Conservation (phyloP, 1,140 invertebrate species). For the Danaus melanippus region DNA sequence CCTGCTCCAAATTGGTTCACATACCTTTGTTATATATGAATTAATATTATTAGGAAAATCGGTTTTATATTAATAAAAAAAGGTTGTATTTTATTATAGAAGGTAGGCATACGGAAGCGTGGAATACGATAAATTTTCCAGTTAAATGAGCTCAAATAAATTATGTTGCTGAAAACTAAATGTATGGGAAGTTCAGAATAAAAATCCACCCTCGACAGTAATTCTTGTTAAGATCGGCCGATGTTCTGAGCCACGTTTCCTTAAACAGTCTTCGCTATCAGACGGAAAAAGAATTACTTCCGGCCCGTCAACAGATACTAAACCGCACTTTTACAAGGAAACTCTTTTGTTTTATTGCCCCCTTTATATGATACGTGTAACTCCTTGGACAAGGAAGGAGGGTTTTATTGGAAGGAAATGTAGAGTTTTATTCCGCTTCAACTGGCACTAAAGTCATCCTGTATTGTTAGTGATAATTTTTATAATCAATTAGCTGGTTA, state of each 20-base stretch:
- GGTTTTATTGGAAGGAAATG: too few species aligned
- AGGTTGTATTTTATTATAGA: too few species aligned
- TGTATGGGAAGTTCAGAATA: slow-evolving; percentile 2
- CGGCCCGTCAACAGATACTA: slow-evolving; percentile 41
- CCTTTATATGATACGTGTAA: slow-evolving; percentile 13
- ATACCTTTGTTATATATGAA: slow-evolving; percentile 16
- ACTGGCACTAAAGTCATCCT: too few species aligned
- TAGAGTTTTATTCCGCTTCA: too few species aligned
- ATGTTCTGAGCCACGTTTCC: slow-evolving; percentile 38
- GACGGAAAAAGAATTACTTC: slow-evolving; percentile 56
- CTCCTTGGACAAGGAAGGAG: slow-evolving; percentile 7
- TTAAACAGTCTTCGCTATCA: slow-evolving; percentile 50
- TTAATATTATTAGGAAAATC: too few species aligned
- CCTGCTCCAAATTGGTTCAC: slow-evolving; percentile 56
- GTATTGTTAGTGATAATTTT: too few species aligned
- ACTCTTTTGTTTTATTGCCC: slow-evolving; percentile 29
- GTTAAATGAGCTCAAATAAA: too few species aligned
- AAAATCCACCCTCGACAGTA: slow-evolving; percentile 24
- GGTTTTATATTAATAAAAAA: too few species aligned
- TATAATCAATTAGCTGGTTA: too few species aligned
- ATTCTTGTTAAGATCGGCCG: slow-evolving; percentile 7
- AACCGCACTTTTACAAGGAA: slow-evolving; percentile 35
- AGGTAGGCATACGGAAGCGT: too few species aligned
- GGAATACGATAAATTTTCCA: too few species aligned
- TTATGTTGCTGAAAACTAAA: slow-evolving; percentile 19